Percentiles rank a stretch among this genome's conserved stretches.
Evolutionary conservation across 2,888 invertebrate genomes (phyloP).

Genomic region (Trichogramma evanescens): DNA sequence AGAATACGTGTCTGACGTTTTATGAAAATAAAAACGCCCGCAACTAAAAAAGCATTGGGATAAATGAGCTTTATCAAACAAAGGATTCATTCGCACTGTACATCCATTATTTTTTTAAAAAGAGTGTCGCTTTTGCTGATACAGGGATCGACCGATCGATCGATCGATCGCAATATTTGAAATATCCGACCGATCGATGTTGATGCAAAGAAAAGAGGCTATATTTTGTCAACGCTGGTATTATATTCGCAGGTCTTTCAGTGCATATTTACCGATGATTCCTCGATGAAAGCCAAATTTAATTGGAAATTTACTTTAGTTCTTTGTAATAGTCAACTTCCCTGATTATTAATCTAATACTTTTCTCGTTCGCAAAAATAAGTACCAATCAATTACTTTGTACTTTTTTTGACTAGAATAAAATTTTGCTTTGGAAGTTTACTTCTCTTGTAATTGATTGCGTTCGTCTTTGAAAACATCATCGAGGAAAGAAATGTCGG

Average conservation of each 20-base stretch:
- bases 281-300: conserved; percentile 1
- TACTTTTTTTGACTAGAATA: conserved; percentile 47
- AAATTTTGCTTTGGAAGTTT: conserved; percentile 38
- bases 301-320: conserved; percentile 1
- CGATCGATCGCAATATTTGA: conserved; percentile 16
- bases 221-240: conserved; percentile 45
- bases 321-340: neutral
- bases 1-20: conserved; percentile 18
- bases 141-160: conserved; percentile 36
- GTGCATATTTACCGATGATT: conserved; percentile 25
- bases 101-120: conserved; percentile 39
- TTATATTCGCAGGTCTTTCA: conserved; percentile 23
- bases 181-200: conserved; percentile 33
- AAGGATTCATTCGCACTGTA: conserved; percentile 47
- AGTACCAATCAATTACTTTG: conserved; percentile 45
- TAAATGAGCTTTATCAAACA: conserved; percentile 16
- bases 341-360: neutral
- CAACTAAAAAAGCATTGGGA: conserved; percentile 21
- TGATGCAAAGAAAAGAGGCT: conserved; percentile 47
- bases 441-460: conserved; percentile 7
- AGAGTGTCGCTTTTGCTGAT: conserved; percentile 42
- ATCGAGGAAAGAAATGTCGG: conserved; percentile 14
- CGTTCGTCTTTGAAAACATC: conserved; percentile 5
- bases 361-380: conserved; percentile 28
- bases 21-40: conserved; percentile 36